Base-by-base conservation (phyloP, 2,888 invertebrate genomes). In the Rambutsinella grinnellia region DNA sequence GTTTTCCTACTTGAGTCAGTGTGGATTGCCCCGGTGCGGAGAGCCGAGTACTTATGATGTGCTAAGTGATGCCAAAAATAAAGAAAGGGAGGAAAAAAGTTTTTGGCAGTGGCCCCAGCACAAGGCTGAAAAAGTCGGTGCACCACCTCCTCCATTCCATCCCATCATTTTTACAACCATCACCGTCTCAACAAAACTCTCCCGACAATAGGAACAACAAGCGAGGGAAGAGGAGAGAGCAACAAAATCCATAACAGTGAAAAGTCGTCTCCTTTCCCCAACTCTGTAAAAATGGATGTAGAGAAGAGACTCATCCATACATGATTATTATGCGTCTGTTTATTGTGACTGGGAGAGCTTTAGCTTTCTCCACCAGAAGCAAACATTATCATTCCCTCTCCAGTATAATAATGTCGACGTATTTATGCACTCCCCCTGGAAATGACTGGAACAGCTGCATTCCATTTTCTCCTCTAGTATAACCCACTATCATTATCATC, bases 41-140 rank as follows among this genome's bases (percentile, higher is more conserved):
- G n/a, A n/a, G n/a, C n/a, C n/a, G n/a, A n/a, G n/a, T 36, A 36
- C 36, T 36, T 36, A 36, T 36, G 36, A 36, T 8, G 36, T 36
- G 36, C 36, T 47, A 65, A 47, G 58, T 49, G 68, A 60, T 68
- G 69, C 69, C 69, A 69, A 69, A 53, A 69, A 36, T 36, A 36
- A 36, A 36, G 36, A 13, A 36, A 36, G 36, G 36, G 36, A 51
- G 49, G 68, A 57, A 36, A 58, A 44, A 61, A 53, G 28, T 47
- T 57, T 69, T 68, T 69, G 69, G 69, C 69, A 69, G 60, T 69
- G 60, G 51, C 69, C 69, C 69, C 69, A 69, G 10, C 49, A 17
- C 49, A n/a, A n/a, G n/a, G n/a, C n/a, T n/a, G n/a, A n/a, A n/a
- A n/a, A n/a, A n/a, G n/a, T n/a, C n/a, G n/a, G n/a, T n/a, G n/a